These are phyloP conservation scores for Leptopilina drosophilae DNA, from an alignment of 2,888 invertebrate species.

Conservation along the genomic window DNA sequence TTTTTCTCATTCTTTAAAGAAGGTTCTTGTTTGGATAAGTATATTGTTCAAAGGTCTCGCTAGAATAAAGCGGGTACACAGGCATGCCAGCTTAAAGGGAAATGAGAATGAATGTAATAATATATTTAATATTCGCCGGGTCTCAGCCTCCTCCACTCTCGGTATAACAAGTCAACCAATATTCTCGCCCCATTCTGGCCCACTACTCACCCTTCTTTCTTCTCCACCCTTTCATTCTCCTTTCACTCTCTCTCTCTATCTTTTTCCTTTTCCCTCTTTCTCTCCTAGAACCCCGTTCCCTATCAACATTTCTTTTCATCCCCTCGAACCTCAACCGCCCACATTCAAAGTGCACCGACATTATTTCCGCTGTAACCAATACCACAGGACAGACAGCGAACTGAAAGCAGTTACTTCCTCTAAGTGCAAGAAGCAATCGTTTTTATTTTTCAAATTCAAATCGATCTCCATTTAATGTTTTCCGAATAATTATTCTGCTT, in stretches of 20 bases:
- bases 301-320: constrained; percentile 37
- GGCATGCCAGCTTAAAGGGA: constrained; percentile 69
- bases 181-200: constrained; percentile 69
- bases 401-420: constrained; percentile 46
- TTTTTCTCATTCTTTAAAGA: background rate
- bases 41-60: constrained; percentile 60
- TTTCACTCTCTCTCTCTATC: constrained; percentile 7
- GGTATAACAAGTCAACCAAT: constrained; percentile 76
- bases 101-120: constrained; percentile 76
- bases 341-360: constrained; percentile 67
- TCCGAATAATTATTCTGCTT: too few species aligned
- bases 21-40: constrained; percentile 53
- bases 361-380: constrained; percentile 70
- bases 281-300: constrained; percentile 12
- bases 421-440: constrained; percentile 45
- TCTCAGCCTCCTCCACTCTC: constrained; percentile 71
- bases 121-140: constrained; percentile 76
- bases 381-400: constrained; percentile 45
- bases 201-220: constrained; percentile 39
- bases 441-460: constrained; percentile 32
- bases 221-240: constrained; percentile 27
- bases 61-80: constrained; percentile 56
- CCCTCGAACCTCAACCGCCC: constrained; percentile 50
- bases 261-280: constrained; percentile 36
- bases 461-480: background rate